Base-by-base conservation (phyloP, 2,113 vertebrate species). In the Cygnus atratus region DNA sequence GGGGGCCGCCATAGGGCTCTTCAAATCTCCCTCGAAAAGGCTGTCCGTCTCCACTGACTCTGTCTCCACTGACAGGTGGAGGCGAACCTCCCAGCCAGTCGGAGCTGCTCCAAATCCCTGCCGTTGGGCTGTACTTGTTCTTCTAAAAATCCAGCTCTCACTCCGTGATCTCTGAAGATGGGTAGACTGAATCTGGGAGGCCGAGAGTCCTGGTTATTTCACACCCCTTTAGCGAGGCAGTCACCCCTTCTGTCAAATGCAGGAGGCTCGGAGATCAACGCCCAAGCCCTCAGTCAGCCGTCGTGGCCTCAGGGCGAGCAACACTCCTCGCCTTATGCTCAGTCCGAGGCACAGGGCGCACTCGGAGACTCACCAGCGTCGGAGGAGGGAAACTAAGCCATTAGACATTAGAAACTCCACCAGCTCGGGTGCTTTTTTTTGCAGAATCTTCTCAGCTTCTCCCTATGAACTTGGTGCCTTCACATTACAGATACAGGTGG, bases 1-100 rank as follows among this genome's bases (percentile, higher is more conserved):
- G 3, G 2, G 3, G 1, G 2, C 37, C 18, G 24, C 62, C 65
- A 10, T 0, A 35, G 52, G 57, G 8, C 22, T 8, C 62, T 58
- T 14, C 28, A 58, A 29, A 55, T 50, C 10, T 10, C 41, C 50
- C 31, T 39, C 15, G 39, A 43, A 37, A 29, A 62, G 20, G 41
- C 48, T 14, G 18, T 29, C n/a, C 43, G 25, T 68, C 22, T 48
- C 20, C 0, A 0, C 37, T 58, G 16, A 29, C 39, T 39, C 39
- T 39, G 25, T 68, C 22, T 48, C 20, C 0, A 0, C 37, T 58
- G 20, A 1, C 3, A 21, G 43, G 12, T 20, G 19, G 7, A 94
- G 48, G 9, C 0, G 2, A 93, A 58, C 13, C 22, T 90, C 71
- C 26, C 4, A 3, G 8, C 9, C 62, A n/a, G 18, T 44, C 33